Percentiles rank a stretch among this genome's conserved stretches.
Conservation (phyloP, 1,140 invertebrate species). For the Microvelia longipes region DNA sequence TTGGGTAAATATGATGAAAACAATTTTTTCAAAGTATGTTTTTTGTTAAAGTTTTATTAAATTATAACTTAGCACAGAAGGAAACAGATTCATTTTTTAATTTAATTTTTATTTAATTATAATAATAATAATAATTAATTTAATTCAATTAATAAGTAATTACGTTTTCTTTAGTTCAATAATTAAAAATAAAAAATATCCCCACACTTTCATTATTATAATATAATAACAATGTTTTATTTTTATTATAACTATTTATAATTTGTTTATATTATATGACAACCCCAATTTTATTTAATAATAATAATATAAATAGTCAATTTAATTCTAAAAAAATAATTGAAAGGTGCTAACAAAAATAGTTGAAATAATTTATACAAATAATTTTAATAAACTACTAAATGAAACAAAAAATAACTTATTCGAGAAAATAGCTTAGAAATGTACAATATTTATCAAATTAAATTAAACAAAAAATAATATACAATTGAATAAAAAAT, state of each 20-base stretch:
- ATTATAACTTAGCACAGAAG: not conserved
- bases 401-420: too few relatives aligned
- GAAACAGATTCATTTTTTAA: not conserved
- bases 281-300: not conserved
- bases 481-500: constrained; percentile 12
- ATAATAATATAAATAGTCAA: too few relatives aligned
- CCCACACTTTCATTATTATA: not conserved
- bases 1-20: too few relatives aligned
- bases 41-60: not conserved
- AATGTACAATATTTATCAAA: too few relatives aligned
- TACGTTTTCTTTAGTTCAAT: too few relatives aligned
- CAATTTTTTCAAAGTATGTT: not conserved
- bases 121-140: not conserved
- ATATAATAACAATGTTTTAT: too few relatives aligned
- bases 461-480: constrained; percentile 13
- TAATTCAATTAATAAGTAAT: too few relatives aligned
- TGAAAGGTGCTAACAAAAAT: constrained; percentile 12
- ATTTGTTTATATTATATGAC: not conserved
- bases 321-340: too few relatives aligned
- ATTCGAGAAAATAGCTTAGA: too few relatives aligned
- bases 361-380: too few relatives aligned
- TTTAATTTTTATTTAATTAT: too few relatives aligned
- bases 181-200: not conserved
- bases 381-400: too few relatives aligned
- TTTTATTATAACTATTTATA: not conserved